Evolutionary conservation across 1,140 invertebrate species (phyloP).

Genomic region (Tribolium castaneum): DNA sequence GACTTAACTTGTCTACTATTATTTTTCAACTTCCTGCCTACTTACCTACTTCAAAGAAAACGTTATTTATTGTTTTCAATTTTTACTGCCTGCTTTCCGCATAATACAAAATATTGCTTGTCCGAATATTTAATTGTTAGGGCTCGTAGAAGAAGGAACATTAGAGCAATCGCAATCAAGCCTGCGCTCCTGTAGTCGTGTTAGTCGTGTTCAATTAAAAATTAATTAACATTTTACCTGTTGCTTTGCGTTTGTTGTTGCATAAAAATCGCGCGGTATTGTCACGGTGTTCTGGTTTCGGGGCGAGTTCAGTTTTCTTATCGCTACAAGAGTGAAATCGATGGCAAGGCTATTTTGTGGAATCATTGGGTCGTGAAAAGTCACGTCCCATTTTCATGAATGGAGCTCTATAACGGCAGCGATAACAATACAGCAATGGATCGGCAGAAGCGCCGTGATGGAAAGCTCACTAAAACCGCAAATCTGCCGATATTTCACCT

Average conservation of each 20-base stretch:
- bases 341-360: conserved; percentile 31
- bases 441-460: conserved; percentile 9
- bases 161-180: no score
- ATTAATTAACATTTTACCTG: conserved; percentile 12
- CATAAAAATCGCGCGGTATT: conserved; percentile 6
- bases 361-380: conserved; percentile 37
- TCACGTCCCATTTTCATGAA: conserved; percentile 38
- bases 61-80: no score
- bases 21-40: no score
- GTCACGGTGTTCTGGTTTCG: conserved; percentile 24
- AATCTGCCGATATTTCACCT: background rate
- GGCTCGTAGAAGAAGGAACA: no score
- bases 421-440: conserved; percentile 34
- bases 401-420: conserved; percentile 30
- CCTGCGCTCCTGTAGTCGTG: background rate
- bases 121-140: no score
- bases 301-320: conserved; percentile 20
- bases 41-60: no score
- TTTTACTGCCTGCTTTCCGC: no score
- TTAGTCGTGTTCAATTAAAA: conserved; percentile 6
- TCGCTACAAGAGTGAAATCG: conserved; percentile 28
- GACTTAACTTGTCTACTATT: no score
- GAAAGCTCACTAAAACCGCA: background rate
- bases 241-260: conserved; percentile 21
- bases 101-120: no score